These are phyloP conservation scores for Actinopyga echinites DNA, from an alignment of 53 echinoderm and acorn worm genomes.

Conservation along the genomic window DNA sequence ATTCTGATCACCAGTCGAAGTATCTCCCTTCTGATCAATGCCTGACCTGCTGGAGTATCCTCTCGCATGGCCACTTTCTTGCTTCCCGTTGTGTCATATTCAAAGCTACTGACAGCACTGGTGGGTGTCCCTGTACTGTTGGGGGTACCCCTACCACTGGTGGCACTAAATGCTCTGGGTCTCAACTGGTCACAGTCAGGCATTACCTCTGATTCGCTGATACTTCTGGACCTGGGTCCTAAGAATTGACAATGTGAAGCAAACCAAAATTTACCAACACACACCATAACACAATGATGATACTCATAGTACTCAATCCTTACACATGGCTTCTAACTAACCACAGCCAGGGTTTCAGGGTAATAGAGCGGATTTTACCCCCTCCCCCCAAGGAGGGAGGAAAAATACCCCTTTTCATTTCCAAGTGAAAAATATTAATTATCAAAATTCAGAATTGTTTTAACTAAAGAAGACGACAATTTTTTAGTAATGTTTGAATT, in stretches of 20 bases:
- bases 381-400: too few relatives aligned
- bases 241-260: constrained; percentile 32
- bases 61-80: constrained; percentile 68
- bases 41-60: constrained; percentile 71
- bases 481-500: too few relatives aligned
- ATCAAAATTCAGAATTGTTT: too few relatives aligned
- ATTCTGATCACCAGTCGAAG: constrained; percentile 82
- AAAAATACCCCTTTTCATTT: too few relatives aligned
- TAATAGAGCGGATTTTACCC: too few relatives aligned
- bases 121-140: constrained; percentile 56
- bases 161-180: constrained; percentile 78
- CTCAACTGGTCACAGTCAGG: constrained; percentile 34
- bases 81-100: constrained; percentile 47
- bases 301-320: too few relatives aligned
- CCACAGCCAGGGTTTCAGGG: too few relatives aligned
- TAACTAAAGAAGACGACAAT: too few relatives aligned
- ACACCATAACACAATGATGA: too few relatives aligned
- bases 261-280: background rate
- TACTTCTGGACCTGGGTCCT: constrained; percentile 43
- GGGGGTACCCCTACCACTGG: constrained; percentile 76
- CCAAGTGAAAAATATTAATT: too few relatives aligned
- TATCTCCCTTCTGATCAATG: constrained; percentile 83
- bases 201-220: constrained; percentile 60
- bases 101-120: constrained; percentile 69
- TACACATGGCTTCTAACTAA: too few relatives aligned